Percentiles rank a stretch among this genome's conserved stretches.
Evolutionary conservation across 2,797 vertebrate species (phyloP).

Genomic region (Aldrovandia affinis): DNA sequence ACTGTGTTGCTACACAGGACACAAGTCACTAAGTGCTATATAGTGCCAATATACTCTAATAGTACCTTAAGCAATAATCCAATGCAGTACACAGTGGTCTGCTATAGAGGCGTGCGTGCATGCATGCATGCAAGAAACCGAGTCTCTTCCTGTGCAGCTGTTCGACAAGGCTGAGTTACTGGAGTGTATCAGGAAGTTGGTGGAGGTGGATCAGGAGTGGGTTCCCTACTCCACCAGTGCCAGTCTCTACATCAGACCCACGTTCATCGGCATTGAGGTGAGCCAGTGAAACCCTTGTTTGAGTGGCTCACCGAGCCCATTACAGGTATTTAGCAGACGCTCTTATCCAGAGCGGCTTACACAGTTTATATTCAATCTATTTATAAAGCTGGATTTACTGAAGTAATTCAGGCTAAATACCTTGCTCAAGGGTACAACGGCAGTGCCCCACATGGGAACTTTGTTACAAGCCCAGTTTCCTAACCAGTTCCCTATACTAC

Average conservation of each 20-base stretch:
- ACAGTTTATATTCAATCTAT: too few relatives aligned
- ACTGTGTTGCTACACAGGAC: neutral
- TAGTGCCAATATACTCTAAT: neutral
- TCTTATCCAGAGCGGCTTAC: too few relatives aligned
- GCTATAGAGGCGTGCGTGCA: neutral
- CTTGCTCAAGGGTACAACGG: too few relatives aligned
- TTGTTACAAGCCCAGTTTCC: too few relatives aligned
- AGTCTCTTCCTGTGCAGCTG: constrained; percentile 58
- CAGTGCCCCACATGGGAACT: too few relatives aligned
- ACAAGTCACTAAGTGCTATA: neutral
- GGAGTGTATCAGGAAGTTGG: constrained; percentile 82
- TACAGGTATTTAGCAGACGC: too few relatives aligned
- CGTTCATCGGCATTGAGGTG: constrained; percentile 85
- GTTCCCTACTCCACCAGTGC: constrained; percentile 74
- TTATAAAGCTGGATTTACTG: too few relatives aligned
- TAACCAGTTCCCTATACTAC: too few relatives aligned
- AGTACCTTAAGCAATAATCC: too few relatives aligned
- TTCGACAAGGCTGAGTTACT: constrained; percentile 83
- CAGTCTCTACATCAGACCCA: constrained; percentile 89
- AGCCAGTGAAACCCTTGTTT: constrained; percentile 4
- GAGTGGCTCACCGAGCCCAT: too few relatives aligned
- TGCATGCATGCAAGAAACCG: neutral
- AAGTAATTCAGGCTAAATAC: too few relatives aligned
- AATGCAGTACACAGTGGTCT: too few relatives aligned
- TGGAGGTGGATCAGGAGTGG: constrained; percentile 87